These are phyloP conservation scores for Phylloscopus trochiloides DNA, from an alignment of 2,113 vertebrate genomes.

Conservation along the genomic window DNA sequence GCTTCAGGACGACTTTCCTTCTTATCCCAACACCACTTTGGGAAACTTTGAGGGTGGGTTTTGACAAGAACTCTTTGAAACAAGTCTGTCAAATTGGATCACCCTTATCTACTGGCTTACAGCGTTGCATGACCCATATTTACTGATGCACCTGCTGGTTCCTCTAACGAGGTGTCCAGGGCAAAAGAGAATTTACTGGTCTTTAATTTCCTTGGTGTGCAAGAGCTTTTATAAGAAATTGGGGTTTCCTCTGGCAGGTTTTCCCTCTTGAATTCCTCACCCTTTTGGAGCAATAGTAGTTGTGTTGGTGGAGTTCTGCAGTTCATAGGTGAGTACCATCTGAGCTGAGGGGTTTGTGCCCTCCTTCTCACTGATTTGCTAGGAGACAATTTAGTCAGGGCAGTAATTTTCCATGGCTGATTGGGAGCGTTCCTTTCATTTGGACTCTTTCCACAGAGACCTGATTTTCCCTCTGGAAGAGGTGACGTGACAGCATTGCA, in stretches of 20 bases:
- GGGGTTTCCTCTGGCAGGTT: neutral
- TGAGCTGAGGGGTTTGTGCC: neutral
- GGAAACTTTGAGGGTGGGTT: neutral
- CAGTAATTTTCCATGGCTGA: neutral
- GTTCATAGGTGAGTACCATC: neutral
- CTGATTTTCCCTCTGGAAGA: neutral
- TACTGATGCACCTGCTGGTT: neutral
- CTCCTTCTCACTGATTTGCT: neutral
- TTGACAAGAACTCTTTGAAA: neutral
- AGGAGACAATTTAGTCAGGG: neutral
- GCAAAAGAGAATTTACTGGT: neutral
- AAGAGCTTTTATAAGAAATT: neutral
- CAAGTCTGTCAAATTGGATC: neutral
- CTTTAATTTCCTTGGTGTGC: neutral
- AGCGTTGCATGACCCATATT: neutral
- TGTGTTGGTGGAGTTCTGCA: neutral
- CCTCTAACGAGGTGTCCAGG: neutral
- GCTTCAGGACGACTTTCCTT: neutral
- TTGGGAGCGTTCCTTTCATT: neutral
- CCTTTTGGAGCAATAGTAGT: neutral
- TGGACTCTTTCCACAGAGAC: neutral
- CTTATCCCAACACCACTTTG: neutral
- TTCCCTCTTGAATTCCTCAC: neutral
- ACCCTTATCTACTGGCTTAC: neutral
- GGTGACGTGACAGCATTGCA: neutral